Evolutionary conservation across 2,113 vertebrate genomes (phyloP).

Genomic region (Ranitomeya imitator): DNA sequence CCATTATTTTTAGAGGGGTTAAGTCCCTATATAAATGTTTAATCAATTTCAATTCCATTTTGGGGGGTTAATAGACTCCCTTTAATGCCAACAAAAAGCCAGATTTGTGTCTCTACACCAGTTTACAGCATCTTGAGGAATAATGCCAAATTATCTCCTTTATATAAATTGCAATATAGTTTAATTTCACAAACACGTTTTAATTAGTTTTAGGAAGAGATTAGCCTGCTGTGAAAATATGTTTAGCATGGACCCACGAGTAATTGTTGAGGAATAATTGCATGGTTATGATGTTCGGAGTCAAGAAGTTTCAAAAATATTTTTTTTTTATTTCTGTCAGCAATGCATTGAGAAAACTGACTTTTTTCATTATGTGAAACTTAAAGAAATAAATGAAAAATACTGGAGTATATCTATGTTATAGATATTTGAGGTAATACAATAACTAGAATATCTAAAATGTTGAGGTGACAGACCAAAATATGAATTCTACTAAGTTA

Average conservation of each 20-base stretch:
- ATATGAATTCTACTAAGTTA: not conserved
- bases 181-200: constrained; percentile 32
- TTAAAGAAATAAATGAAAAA: not conserved
- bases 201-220: constrained; percentile 40
- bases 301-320: constrained; percentile 12
- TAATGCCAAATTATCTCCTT: constrained; percentile 1
- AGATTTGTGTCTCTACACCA: not conserved
- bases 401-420: constrained; percentile 8
- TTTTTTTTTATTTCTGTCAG: constrained; percentile 12
- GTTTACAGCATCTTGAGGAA: not conserved
- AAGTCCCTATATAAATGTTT: no score
- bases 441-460: constrained; percentile 9
- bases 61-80: no score
- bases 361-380: constrained; percentile 12
- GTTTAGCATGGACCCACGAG: constrained; percentile 27
- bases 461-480: not conserved
- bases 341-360: not conserved
- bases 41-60: no score
- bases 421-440: not conserved
- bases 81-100: not conserved
- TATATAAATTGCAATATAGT: constrained; percentile 30
- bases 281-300: not conserved
- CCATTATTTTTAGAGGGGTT: no score
- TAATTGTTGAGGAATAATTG: constrained; percentile 50
- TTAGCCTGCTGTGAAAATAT: constrained; percentile 28